These are phyloP conservation scores for Aspidapion aeneum DNA, from an alignment of 2,888 invertebrate species.

Conservation along the genomic window DNA sequence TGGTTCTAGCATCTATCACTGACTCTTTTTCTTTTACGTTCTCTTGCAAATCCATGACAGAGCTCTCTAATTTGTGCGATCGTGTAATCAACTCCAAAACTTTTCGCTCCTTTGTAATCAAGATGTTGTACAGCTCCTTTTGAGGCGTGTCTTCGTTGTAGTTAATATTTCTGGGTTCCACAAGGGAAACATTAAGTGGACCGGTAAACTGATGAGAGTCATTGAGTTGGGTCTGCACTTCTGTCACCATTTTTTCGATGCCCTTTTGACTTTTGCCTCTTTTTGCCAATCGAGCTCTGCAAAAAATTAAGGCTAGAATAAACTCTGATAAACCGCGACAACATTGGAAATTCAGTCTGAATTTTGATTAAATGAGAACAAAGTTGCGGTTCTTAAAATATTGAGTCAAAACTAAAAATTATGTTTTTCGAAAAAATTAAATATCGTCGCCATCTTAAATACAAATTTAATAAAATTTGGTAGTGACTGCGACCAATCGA, in stretches of 20 bases:
- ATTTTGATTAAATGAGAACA: too few relatives aligned
- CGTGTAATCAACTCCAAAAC: slow-evolving; percentile 64
- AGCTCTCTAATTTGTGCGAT: slow-evolving; percentile 71
- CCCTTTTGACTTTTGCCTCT: slow-evolving; percentile 52
- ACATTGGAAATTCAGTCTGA: too few relatives aligned
- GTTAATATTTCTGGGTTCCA: slow-evolving; percentile 38
- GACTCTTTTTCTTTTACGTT: slow-evolving; percentile 79
- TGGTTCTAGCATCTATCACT: slow-evolving; percentile 76
- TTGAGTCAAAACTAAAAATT: too few relatives aligned
- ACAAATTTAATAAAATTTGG: too few relatives aligned
- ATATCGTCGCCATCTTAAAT: too few relatives aligned
- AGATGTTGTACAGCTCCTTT: slow-evolving; percentile 46
- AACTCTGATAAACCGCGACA: too few relatives aligned
- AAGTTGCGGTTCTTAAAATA: too few relatives aligned
- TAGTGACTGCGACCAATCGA: too few relatives aligned
- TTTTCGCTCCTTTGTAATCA: slow-evolving; percentile 60
- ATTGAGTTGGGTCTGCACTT: slow-evolving; percentile 53
- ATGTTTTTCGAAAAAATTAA: too few relatives aligned
- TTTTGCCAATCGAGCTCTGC: slow-evolving; percentile 51
- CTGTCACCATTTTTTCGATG: slow-evolving; percentile 53
- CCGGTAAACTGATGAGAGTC: slow-evolving; percentile 47
- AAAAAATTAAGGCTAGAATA: too few relatives aligned
- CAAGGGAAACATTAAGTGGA: slow-evolving; percentile 37
- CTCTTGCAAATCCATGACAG: slow-evolving; percentile 78
- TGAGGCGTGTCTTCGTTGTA: slow-evolving; percentile 41